Conservation (phyloP, 2,113 vertebrate species). For the Aleadryas rufinucha region DNA sequence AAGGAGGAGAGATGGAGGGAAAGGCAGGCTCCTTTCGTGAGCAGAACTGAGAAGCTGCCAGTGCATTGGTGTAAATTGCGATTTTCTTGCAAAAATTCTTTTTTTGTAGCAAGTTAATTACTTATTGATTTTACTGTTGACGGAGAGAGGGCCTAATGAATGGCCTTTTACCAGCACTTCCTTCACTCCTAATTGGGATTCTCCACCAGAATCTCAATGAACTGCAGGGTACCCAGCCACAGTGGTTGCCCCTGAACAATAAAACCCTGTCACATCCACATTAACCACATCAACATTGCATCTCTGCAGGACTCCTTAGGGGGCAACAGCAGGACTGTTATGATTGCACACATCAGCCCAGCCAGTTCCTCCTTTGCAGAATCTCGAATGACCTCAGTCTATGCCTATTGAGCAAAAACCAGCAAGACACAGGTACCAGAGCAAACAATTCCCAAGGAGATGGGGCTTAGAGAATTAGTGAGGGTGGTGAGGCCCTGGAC, state of each 20-base stretch:
- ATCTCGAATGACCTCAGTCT: slow-evolving; percentile 63
- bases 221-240: background rate
- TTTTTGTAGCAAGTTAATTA: slow-evolving; percentile 17
- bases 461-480: background rate
- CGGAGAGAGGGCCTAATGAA: background rate
- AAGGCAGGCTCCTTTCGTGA: background rate
- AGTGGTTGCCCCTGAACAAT: background rate
- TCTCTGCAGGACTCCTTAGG: slow-evolving; percentile 62
- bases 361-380: slow-evolving; percentile 69
- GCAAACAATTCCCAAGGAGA: background rate
- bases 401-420: slow-evolving; percentile 55
- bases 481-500: background rate
- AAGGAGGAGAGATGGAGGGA: background rate
- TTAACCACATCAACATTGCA: background rate
- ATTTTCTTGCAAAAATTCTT: background rate
- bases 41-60: background rate
- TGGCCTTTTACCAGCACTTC: background rate
- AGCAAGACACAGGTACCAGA: slow-evolving; percentile 63
- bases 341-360: slow-evolving; percentile 69
- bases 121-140: slow-evolving; percentile 43
- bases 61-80: background rate
- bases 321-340: slow-evolving; percentile 66
- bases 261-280: background rate
- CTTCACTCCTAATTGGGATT: background rate
- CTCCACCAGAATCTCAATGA: slow-evolving; percentile 9